Evolutionary conservation across 2,113 vertebrate genomes (phyloP).

Genomic region (Paramisgurnus dabryanus): DNA sequence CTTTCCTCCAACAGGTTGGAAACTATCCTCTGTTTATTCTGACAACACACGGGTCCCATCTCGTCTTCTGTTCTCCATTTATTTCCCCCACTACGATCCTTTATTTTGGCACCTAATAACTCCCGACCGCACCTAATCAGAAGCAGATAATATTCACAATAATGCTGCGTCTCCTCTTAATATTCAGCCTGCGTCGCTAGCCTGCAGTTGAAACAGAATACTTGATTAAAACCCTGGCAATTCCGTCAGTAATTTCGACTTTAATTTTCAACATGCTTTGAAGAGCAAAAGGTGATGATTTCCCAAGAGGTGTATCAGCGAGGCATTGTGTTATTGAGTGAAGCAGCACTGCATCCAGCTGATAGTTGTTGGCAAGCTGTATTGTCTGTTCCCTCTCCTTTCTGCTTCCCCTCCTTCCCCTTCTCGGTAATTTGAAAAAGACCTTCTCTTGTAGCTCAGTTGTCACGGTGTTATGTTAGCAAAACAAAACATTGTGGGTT

Average conservation of each 20-base stretch:
- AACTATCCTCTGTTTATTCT: constrained; percentile 28
- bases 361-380: constrained; percentile 51
- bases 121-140: constrained; percentile 65
- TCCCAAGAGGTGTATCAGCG: constrained; percentile 74
- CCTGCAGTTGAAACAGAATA: constrained; percentile 83
- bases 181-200: constrained; percentile 72
- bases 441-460: not conserved
- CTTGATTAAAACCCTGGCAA: constrained; percentile 82
- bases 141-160: constrained; percentile 70
- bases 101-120: constrained; percentile 59
- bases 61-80: constrained; percentile 37
- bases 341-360: constrained; percentile 60
- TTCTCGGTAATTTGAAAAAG: not conserved
- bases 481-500: no score
- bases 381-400: constrained; percentile 51
- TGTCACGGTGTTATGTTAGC: not conserved
- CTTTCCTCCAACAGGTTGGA: constrained; percentile 58
- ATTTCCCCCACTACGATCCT: constrained; percentile 35
- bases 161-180: constrained; percentile 69
- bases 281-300: constrained; percentile 80
- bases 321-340: constrained; percentile 54
- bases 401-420: not conserved
- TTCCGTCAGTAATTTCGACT: constrained; percentile 72
- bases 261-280: constrained; percentile 70
- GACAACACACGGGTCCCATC: constrained; percentile 36